Evolutionary conservation across 2,113 vertebrate species (phyloP), one percentile per base, ranked within the genome.

Genomic region (Seriola aureovittata): DNA sequence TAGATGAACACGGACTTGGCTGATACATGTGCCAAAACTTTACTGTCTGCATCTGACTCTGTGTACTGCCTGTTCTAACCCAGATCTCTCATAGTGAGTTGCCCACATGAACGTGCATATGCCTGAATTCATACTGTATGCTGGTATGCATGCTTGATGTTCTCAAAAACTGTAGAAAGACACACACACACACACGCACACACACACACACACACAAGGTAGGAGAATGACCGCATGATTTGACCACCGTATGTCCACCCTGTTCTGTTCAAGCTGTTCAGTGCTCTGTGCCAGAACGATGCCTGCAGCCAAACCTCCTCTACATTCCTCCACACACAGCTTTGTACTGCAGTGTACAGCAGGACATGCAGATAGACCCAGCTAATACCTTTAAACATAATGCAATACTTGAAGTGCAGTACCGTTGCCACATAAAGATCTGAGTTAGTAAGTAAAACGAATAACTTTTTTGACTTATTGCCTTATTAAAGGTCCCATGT

Each of bases 201-300:
- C 17, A 16, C 32, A 55, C 14, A 29, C 9, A 55, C 11, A 40
- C 19, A 69, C 5, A 52, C 17, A 71, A 0, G 0, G 36, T 13
- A 32, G 65, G 38, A 62, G 62, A 65, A 66, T 44, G 80, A 78
- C 72, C 75, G 74, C 80, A 70, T 69, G 59, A 80, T 62, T 78
- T 73, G 73, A 85, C 76, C 81, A 70, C 71, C 86, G 68, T 88
- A 90, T 91, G 89, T 84, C 78, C 77, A 64, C 79, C 38, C 84
- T 60, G 82, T 75, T 85, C 74, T 62, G 71, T 21, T 60, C 89
- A 84, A 88, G 81, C 85, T 92, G 91, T 84, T 74, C 55, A 46
- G 57, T 34, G n/a, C 38, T 81, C 50, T 34, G 54, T 65, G 88
- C 87, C 91, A 91, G 74, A 40, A 79, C 29, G 8, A 46, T 13